Conservation (phyloP, 2,113 vertebrate genomes). For the Nothobranchius furzeri region DNA sequence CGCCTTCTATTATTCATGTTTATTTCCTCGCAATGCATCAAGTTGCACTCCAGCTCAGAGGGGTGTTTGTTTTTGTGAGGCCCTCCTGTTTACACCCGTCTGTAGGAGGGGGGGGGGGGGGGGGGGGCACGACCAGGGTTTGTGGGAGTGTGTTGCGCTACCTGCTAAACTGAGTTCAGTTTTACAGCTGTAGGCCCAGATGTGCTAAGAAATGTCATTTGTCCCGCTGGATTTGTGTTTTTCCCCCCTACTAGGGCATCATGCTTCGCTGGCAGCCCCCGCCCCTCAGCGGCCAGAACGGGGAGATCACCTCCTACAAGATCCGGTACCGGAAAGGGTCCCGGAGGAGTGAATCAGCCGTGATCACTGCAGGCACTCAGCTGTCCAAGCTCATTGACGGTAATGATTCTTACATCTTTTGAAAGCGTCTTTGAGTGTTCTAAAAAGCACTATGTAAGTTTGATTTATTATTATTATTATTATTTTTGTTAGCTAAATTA, state of each 20-base stretch:
- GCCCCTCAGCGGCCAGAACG: constrained; percentile 86
- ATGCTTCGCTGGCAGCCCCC: constrained; percentile 95
- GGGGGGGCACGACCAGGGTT: neutral
- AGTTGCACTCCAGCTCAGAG: constrained; percentile 14
- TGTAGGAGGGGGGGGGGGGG: neutral
- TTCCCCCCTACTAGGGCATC: constrained; percentile 81
- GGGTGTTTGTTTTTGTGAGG: constrained; percentile 31
- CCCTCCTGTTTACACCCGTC: constrained; percentile 9
- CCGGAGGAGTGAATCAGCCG: constrained; percentile 89
- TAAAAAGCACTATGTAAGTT: too few species aligned
- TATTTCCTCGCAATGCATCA: constrained; percentile 33
- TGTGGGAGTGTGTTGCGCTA: constrained; percentile 7
- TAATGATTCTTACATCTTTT: constrained; percentile 57
- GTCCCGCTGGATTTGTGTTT: neutral
- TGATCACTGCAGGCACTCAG: constrained; percentile 86
- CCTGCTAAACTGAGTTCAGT: constrained; percentile 33
- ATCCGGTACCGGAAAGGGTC: constrained; percentile 94
- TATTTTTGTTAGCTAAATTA: neutral
- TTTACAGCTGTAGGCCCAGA: constrained; percentile 13
- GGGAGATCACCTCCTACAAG: constrained; percentile 92
- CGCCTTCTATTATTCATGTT: constrained; percentile 58
- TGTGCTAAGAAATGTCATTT: constrained; percentile 14
- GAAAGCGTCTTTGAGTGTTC: too few species aligned
- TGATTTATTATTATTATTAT: too few species aligned
- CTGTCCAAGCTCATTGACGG: constrained; percentile 90